phyloP scores from a whole-genome alignment of 2,797 vertebrate species.

The Podarcis siculus region DNA sequence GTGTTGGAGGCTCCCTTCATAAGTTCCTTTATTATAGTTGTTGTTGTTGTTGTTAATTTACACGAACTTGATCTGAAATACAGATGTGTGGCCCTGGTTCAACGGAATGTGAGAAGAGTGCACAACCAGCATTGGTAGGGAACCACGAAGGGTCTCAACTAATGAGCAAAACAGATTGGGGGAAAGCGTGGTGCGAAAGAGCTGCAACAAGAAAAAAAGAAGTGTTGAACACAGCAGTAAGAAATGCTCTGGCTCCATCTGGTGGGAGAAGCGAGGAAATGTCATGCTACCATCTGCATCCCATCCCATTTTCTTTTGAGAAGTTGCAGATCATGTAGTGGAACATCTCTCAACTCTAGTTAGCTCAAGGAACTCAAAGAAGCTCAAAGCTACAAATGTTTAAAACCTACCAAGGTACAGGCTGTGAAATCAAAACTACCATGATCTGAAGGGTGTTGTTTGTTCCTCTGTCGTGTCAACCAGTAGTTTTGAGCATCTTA shows the following conservation, averaged over 20 bases:
- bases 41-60: no score
- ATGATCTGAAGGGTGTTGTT: not conserved
- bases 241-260: slow-evolving; percentile 5
- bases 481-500: not conserved
- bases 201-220: not conserved
- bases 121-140: no score
- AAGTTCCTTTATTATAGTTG: no score
- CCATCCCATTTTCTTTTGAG: not conserved
- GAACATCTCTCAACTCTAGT: not conserved
- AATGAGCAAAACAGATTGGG: no score
- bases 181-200: no score
- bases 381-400: not conserved
- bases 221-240: not conserved
- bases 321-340: not conserved
- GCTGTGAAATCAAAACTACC: not conserved
- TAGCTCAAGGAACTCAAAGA: not conserved
- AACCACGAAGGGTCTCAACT: no score
- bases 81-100: no score
- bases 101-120: no score
- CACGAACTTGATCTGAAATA: no score
- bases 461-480: rapidly evolving
- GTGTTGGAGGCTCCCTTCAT: no score
- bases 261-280: slow-evolving; percentile 2
- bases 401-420: not conserved
- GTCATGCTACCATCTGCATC: not conserved